Percentiles rank a stretch among this genome's conserved stretches.
Conservation (phyloP, 1,140 invertebrate genomes). For the Nasonia longicornis region DNA sequence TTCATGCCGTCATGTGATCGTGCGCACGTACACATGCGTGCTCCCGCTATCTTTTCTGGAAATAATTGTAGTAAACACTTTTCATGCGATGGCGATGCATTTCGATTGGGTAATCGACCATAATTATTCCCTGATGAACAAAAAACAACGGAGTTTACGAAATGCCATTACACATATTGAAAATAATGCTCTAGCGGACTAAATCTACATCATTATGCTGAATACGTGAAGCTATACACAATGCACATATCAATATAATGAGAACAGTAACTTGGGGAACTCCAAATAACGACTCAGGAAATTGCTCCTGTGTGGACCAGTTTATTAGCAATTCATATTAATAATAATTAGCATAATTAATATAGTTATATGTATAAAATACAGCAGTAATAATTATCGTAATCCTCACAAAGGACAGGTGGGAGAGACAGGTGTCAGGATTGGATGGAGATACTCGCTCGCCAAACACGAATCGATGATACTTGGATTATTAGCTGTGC, state of each 20-base stretch:
- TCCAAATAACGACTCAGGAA: slow-evolving; percentile 41
- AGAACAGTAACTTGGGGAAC: slow-evolving; percentile 2
- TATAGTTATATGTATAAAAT: slow-evolving; percentile 66
- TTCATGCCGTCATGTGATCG: slow-evolving; percentile 18
- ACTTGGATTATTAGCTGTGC: slow-evolving; percentile 61
- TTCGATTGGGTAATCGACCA: slow-evolving; percentile 27
- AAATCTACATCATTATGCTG: background rate
- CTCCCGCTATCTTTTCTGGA: slow-evolving; percentile 15
- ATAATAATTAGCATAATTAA: slow-evolving; percentile 59
- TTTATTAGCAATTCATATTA: slow-evolving; percentile 63
- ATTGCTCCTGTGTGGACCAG: slow-evolving; percentile 56
- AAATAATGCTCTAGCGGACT: background rate
- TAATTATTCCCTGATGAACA: slow-evolving; percentile 12
- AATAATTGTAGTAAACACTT: slow-evolving; percentile 34
- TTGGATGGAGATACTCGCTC: slow-evolving; percentile 52
- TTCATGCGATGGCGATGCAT: background rate
- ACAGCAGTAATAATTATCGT: slow-evolving; percentile 59
- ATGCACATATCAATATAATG: background rate
- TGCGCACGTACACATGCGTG: background rate
- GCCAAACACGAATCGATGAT: slow-evolving; percentile 30
- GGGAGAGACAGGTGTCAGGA: slow-evolving; percentile 30
- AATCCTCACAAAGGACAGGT: slow-evolving; percentile 50
- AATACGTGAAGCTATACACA: background rate
- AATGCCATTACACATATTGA: background rate
- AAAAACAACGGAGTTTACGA: background rate